phyloP scores from a whole-genome alignment of 2,888 invertebrate genomes.

The Seira sanloemensis region DNA sequence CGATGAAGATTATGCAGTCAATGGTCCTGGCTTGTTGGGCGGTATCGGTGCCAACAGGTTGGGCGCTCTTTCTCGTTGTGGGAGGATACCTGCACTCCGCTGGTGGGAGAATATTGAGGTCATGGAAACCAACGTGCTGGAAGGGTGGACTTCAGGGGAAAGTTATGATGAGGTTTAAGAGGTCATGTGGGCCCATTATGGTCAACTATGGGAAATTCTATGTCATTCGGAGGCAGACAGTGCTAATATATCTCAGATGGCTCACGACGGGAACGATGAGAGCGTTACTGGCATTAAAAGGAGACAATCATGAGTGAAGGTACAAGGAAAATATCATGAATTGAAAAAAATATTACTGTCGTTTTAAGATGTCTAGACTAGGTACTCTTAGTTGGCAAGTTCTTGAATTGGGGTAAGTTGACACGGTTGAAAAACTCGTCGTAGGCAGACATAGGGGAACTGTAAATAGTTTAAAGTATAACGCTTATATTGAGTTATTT shows the following conservation, averaged over 20 bases:
- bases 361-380: too few relatives aligned
- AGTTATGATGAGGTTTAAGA: not conserved
- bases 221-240: not conserved
- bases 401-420: too few relatives aligned
- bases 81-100: constrained; percentile 8
- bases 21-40: not conserved
- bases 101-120: not conserved
- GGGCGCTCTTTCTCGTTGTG: not conserved
- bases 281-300: constrained; percentile 1
- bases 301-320: too few relatives aligned
- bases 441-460: too few relatives aligned
- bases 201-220: constrained; percentile 9
- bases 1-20: not conserved
- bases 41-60: not conserved
- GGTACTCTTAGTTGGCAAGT: too few relatives aligned
- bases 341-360: too few relatives aligned
- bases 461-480: too few relatives aligned
- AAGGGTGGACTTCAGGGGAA: not conserved
- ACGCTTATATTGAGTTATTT: too few relatives aligned
- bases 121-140: not conserved
- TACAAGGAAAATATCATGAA: too few relatives aligned
- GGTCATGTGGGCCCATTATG: not conserved
- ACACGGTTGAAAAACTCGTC: too few relatives aligned
- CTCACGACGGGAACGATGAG: not conserved
- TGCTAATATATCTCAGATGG: not conserved